Base-by-base conservation (phyloP, 2,888 invertebrate genomes). In the Andrena bicolor region DNA sequence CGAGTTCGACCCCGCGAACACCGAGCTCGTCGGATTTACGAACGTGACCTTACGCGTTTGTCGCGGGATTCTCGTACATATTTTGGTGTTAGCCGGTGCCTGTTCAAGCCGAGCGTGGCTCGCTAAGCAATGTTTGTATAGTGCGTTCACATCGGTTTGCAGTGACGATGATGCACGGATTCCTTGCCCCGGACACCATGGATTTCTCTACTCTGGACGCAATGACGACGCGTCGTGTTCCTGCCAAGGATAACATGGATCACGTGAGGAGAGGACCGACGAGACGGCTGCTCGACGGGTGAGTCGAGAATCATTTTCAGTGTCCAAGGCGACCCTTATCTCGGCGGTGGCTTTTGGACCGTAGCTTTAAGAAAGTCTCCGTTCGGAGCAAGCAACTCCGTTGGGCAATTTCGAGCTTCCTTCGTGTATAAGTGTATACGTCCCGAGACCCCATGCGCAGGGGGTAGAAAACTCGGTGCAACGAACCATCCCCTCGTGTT, bases 131-230 rank as follows among this genome's bases (percentile, higher is more conserved):
- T 82, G 83, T 80, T 72, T 69, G 66, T 70, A 35, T 80, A 84
- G 83, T 80, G 83, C 48, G 69, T 72, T 53, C 16, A 61, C 69
- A 41, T 71, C 60, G 71, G 79, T 78, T 61, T 30, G 2, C 48
- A 78, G 78, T 74, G 85, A 86, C 83, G 79, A 86, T 83, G 76
- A 86, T 81, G 80, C 48, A 71, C 73, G 79, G 85, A 86, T 86
- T 73, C 56, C 60, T 65, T 49, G 49, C 60, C 63, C 65, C 68
- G 69, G 51, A 69, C 79, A 75, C 66, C 80, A 83, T 77, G 88
- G 88, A 88, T 88, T 87, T 87, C 76, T 72, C 70, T 64, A 8
- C 16, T 28, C 56, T 58, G 61, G 61, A 73, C 72, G 70, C 79
- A 28, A 51, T 66, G 69, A 49, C 51, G 49, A 53, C 56, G 69